Conservation (phyloP, 2,888 invertebrate genomes). For the Maniola hyperantus region DNA sequence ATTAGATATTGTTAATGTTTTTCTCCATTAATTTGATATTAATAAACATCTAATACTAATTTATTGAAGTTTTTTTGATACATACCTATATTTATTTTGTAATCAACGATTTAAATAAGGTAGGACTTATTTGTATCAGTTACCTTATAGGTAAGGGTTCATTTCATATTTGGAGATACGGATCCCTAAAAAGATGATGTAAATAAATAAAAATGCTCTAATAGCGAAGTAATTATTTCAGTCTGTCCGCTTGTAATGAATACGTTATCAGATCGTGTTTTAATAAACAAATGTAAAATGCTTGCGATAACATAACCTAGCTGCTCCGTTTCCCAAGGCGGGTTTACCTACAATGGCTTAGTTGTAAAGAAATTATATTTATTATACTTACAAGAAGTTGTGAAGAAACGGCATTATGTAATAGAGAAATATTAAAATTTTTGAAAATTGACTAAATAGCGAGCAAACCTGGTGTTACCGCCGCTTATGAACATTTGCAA, state of each 20-base stretch:
- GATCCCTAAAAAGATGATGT: background rate
- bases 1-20: no score
- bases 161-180: no score
- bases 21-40: no score
- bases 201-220: constrained; percentile 6
- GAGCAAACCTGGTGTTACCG: no score
- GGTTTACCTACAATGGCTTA: constrained; percentile 36
- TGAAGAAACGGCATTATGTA: background rate
- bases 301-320: constrained; percentile 36
- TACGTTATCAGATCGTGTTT: constrained; percentile 39
- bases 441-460: no score
- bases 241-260: constrained; percentile 30
- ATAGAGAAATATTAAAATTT: background rate
- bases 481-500: no score
- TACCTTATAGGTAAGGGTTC: no score
- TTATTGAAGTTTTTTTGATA: no score
- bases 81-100: no score
- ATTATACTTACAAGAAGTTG: background rate
- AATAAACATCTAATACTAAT: no score
- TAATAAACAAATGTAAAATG: constrained; percentile 42
- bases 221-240: constrained; percentile 30
- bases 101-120: no score
- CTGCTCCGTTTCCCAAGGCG: constrained; percentile 40
- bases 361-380: constrained; percentile 7
- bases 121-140: no score